These are phyloP conservation scores for Portunus trituberculatus DNA, from an alignment of 1,140 invertebrate genomes.

Conservation along the genomic window DNA sequence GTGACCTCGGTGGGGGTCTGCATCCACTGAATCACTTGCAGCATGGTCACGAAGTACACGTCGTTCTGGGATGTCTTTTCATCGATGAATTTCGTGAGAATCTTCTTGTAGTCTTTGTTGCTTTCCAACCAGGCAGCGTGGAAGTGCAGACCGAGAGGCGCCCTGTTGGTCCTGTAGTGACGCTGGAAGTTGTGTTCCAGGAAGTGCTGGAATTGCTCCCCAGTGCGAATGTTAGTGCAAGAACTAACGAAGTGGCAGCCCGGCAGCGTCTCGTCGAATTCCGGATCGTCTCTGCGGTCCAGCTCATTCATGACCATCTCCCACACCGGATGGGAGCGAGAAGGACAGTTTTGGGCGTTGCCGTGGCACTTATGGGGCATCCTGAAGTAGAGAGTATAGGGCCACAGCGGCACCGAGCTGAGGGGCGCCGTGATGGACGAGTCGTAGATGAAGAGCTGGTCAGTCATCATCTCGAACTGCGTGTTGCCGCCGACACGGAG, in stretches of 20 bases:
- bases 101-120: conserved; percentile 95
- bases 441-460: conserved; percentile 96
- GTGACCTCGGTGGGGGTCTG: conserved; percentile 95
- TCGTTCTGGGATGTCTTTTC: conserved; percentile 93
- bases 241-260: conserved; percentile 96
- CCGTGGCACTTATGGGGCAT: conserved; percentile 97
- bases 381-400: conserved; percentile 96
- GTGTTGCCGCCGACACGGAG: conserved; percentile 95
- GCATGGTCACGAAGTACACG: conserved; percentile 92
- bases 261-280: conserved; percentile 93
- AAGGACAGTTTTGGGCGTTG: conserved; percentile 95
- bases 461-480: conserved; percentile 97
- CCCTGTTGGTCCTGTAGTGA: conserved; percentile 94
- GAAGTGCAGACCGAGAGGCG: conserved; percentile 96
- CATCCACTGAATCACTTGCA: conserved; percentile 97
- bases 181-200: conserved; percentile 96
- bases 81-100: conserved; percentile 95
- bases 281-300: conserved; percentile 93
- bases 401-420: conserved; percentile 94
- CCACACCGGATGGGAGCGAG: conserved; percentile 94
- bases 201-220: conserved; percentile 84
- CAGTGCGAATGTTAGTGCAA: conserved; percentile 93
- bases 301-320: conserved; percentile 98
- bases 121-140: conserved; percentile 97
- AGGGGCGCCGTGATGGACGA: conserved; percentile 95